phyloP scores from a whole-genome alignment of 2,113 vertebrate genomes.

The Hoplias malabaricus region DNA sequence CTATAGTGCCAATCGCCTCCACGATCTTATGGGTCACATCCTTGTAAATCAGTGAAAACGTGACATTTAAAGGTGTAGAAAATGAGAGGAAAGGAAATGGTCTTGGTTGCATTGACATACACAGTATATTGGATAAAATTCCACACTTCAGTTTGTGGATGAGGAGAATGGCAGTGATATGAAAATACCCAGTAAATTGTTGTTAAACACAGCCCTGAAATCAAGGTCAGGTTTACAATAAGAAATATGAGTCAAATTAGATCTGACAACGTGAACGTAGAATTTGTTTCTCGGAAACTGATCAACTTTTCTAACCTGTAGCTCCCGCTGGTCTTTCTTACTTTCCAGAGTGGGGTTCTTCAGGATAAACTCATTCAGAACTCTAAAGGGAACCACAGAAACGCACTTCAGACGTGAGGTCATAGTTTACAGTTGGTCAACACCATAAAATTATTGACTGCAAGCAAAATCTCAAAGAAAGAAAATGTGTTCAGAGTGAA shows the following conservation, averaged over 20 bases:
- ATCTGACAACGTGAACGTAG: background rate
- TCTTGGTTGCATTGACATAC: background rate
- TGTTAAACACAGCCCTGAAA: too few species aligned
- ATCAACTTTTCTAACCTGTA: slow-evolving; percentile 80
- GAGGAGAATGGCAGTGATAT: too few species aligned
- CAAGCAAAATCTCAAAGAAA: background rate
- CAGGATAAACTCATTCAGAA: slow-evolving; percentile 98
- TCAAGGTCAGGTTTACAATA: too few species aligned
- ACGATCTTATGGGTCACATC: slow-evolving; percentile 97
- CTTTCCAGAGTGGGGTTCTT: slow-evolving; percentile 97
- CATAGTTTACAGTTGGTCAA: background rate
- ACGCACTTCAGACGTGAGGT: background rate
- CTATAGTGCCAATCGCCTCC: slow-evolving; percentile 92
- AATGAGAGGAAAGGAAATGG: background rate
- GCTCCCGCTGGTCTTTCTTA: slow-evolving; percentile 97
- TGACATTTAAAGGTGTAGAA: background rate
- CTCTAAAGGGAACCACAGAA: slow-evolving; percentile 68
- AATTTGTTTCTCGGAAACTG: background rate
- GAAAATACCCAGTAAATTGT: too few species aligned
- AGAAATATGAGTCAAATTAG: too few species aligned
- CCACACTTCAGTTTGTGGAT: too few species aligned
- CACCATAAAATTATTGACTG: background rate
- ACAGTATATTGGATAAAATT: background rate
- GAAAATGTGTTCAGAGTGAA: background rate
- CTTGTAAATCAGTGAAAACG: slow-evolving; percentile 62